Percentiles rank a stretch among this genome's conserved stretches.
phyloP scores from a whole-genome alignment of 2,797 vertebrate genomes.

The Melanotaenia nigrans region DNA sequence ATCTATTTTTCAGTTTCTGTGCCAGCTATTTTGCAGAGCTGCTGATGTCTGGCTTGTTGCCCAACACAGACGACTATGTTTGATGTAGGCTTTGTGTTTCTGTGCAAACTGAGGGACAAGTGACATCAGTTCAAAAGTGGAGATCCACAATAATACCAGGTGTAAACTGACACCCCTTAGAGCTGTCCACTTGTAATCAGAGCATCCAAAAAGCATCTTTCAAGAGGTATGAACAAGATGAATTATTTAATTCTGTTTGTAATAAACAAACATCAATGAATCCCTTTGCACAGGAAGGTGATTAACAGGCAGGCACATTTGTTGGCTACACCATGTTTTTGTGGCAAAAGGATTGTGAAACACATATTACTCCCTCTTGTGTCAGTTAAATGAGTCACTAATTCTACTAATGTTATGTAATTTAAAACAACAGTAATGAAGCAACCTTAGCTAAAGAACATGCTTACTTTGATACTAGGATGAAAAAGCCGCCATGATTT shows the following conservation, averaged over 20 bases:
- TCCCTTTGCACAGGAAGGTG: not conserved
- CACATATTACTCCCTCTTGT: not conserved
- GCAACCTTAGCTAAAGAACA: not conserved
- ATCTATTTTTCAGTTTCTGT: constrained; percentile 5
- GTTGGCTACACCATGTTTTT: not conserved
- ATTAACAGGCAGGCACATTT: not conserved
- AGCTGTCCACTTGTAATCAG: not conserved
- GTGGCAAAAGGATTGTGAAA: not conserved
- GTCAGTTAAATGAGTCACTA: not conserved
- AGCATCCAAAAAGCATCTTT: not conserved
- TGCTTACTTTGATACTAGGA: too few species aligned
- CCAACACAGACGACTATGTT: not conserved
- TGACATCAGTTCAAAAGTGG: not conserved
- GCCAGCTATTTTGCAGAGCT: not conserved
- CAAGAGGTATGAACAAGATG: not conserved
- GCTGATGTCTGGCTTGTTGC: not conserved
- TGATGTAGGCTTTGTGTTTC: not conserved
- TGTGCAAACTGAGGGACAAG: not conserved
- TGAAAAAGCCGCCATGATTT: not conserved
- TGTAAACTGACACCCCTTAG: not conserved
- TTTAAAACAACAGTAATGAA: not conserved
- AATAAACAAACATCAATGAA: not conserved
- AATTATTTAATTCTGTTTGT: not conserved
- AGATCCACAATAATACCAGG: not conserved
- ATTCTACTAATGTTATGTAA: not conserved